Conservation (phyloP, 2,797 vertebrate species). For the Mionectes olivaceus region DNA sequence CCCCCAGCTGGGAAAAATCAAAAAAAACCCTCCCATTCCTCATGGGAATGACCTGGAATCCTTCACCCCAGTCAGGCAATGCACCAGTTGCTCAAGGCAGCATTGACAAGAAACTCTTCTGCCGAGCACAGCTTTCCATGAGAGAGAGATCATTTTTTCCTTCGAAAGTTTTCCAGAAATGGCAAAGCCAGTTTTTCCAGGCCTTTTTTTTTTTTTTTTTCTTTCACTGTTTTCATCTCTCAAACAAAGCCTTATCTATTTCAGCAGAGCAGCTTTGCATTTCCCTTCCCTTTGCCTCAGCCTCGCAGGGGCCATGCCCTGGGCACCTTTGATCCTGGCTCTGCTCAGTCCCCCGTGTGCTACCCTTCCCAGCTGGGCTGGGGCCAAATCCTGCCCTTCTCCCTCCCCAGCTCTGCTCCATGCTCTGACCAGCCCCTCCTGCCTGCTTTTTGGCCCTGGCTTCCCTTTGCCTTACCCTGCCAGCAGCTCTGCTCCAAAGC, state of each 20-base stretch:
- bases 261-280: background rate
- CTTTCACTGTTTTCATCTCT: background rate
- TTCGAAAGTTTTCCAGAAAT: background rate
- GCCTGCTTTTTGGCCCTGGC: background rate
- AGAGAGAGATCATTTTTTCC: background rate
- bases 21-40: background rate
- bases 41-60: background rate
- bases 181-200: constrained; percentile 33
- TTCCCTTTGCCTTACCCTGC: background rate
- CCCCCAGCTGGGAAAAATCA: background rate
- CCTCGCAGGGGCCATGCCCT: background rate
- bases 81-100: background rate
- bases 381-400: background rate
- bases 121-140: background rate
- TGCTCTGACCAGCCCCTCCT: background rate
- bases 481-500: background rate
- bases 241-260: constrained; percentile 49
- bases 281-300: background rate
- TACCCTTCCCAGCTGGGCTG: background rate
- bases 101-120: background rate
- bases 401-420: background rate
- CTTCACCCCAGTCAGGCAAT: background rate
- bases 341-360: background rate
- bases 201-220: background rate
- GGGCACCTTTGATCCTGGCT: background rate